Evolutionary conservation across 2,888 invertebrate genomes (phyloP), one percentile per base, ranked within the genome.

Genomic region (Pseudoips prasinana): DNA sequence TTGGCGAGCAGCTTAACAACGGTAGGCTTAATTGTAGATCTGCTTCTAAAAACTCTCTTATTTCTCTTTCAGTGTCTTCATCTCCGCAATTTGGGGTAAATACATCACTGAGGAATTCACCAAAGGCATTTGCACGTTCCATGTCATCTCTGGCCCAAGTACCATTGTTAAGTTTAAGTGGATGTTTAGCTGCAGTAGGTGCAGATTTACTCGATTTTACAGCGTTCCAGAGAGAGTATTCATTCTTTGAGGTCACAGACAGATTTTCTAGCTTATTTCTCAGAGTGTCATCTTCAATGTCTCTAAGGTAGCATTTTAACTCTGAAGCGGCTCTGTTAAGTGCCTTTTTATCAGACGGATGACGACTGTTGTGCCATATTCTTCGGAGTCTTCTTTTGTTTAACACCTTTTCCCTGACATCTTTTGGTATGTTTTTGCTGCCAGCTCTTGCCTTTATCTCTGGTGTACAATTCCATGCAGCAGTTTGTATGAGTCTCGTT

Each of bases 391-490:
- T 8, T 23, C 23, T 23, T 7, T 23, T 23, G 8, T 23, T 9
- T 9, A 23, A 9, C 4, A 23, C 10, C 9, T 23, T 23, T 3
- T 3, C 8, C 7, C 10, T 23, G 8, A 23, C 9, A 7, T 9
- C 8, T 23, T 9, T 23, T 3, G 23, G 23, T 2, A 23, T 23
- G 23, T 23, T 9, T 9, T 9, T 9, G 7, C 8, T 8, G 14
- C 8, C 8, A 4, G 7, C 5, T 1, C n/a, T n/a, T n/a, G n/a
- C n/a, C n/a, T n/a, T n/a, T n/a, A 8, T 27, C 8, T 7, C 27
- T 19, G 27, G 27, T 8, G 19, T 27, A 19, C 18, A 17, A 8
- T 8, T 19, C 27, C 27, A 27, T 3, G 27, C 27, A 8, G 27
- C 18, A 9, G 18, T 27, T 18, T 27, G 27, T 18, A 27, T 27